Conservation (phyloP, 2,113 vertebrate species). For the Kryptolebias marmoratus region DNA sequence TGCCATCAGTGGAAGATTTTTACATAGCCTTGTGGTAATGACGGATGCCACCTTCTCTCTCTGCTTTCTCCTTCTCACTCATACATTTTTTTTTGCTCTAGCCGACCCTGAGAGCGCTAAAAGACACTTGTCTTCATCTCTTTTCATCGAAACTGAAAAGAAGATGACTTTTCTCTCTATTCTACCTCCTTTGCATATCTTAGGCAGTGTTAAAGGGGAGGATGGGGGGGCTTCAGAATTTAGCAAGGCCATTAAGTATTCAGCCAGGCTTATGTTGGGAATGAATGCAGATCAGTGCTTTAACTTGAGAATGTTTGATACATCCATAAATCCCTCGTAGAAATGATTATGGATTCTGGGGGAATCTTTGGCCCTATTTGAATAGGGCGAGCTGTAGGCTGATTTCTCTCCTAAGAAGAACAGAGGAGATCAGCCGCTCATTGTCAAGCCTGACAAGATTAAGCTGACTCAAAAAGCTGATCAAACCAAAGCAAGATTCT, state of each 20-base stretch:
- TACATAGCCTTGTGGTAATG: slow-evolving; percentile 76
- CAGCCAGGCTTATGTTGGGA: slow-evolving; percentile 61
- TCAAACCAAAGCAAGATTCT: slow-evolving; percentile 64
- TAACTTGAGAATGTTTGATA: slow-evolving; percentile 71
- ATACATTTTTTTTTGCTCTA: slow-evolving; percentile 31
- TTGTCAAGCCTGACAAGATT: slow-evolving; percentile 82
- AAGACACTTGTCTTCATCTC: slow-evolving; percentile 71
- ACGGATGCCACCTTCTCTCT: slow-evolving; percentile 62
- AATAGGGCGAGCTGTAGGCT: slow-evolving; percentile 71
- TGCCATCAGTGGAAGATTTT: slow-evolving; percentile 71
- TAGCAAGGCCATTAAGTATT: slow-evolving; percentile 71
- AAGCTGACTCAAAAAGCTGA: slow-evolving; percentile 76
- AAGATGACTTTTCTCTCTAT: slow-evolving; percentile 62
- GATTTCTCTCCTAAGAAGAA: slow-evolving; percentile 73
- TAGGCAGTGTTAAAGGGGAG: slow-evolving; percentile 50
- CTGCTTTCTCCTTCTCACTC: slow-evolving; percentile 46
- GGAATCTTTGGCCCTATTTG: slow-evolving; percentile 65
- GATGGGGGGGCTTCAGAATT: slow-evolving; percentile 61
- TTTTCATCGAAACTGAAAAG: slow-evolving; percentile 65
- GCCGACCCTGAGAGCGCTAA: slow-evolving; percentile 65
- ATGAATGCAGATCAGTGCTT: slow-evolving; percentile 70
- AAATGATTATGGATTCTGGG: slow-evolving; percentile 76
- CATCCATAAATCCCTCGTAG: slow-evolving; percentile 71
- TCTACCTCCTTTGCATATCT: slow-evolving; percentile 58
- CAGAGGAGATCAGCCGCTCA: slow-evolving; percentile 74